These are phyloP conservation scores for Progne subis DNA, from an alignment of 2,113 vertebrate genomes.

Conservation along the genomic window DNA sequence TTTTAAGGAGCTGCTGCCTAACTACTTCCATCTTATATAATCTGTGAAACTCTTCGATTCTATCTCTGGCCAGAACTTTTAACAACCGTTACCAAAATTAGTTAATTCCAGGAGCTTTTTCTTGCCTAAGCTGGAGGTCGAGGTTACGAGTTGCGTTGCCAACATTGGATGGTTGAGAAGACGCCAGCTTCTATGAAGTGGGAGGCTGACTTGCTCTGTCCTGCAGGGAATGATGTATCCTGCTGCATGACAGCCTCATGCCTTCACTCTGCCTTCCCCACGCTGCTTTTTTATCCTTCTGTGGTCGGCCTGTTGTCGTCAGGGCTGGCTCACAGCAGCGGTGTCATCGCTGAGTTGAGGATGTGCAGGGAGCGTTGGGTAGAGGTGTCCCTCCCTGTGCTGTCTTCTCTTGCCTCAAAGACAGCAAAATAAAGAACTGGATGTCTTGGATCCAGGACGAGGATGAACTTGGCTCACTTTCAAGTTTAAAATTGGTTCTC, in stretches of 20 bases:
- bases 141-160: not conserved
- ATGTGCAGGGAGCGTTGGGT: not conserved
- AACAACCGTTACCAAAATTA: not conserved
- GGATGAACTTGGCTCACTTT: not conserved
- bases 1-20: not conserved
- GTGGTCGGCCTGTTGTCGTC: not conserved
- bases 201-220: not conserved
- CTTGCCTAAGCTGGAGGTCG: not conserved
- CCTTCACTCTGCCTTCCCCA: not conserved
- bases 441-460: not conserved
- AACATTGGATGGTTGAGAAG: not conserved
- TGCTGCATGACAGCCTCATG: not conserved
- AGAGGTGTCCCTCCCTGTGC: not conserved
- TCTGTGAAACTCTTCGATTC: not conserved
- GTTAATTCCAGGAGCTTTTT: not conserved
- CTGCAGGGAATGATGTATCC: not conserved
- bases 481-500: not conserved
- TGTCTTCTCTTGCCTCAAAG: not conserved
- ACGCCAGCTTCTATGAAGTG: not conserved
- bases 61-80: not conserved
- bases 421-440: not conserved
- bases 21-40: not conserved
- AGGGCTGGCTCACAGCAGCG: rapidly evolving
- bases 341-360: rapidly evolving
- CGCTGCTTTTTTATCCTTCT: not conserved